Percentiles rank a stretch among this genome's conserved stretches.
These are phyloP conservation scores for Periplaneta americana DNA, from an alignment of 1,140 invertebrate genomes.

Conservation along the genomic window DNA sequence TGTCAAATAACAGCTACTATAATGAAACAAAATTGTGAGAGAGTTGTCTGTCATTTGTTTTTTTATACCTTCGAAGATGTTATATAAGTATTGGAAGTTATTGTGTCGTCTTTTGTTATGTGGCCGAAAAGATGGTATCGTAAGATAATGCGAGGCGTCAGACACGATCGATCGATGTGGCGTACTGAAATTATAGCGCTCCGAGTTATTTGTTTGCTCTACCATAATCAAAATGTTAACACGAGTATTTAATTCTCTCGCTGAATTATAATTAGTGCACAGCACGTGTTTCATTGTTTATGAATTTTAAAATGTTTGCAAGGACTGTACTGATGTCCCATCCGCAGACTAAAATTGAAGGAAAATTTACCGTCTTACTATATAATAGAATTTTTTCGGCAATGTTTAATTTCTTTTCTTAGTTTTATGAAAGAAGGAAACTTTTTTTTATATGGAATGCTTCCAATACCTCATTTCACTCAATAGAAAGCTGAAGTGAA, in stretches of 20 bases:
- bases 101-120: neutral
- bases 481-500: no score
- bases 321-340: no score
- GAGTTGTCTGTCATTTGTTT: neutral
- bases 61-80: neutral
- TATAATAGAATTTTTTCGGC: no score
- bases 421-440: no score
- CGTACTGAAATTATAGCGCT: neutral
- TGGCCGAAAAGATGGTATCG: neutral
- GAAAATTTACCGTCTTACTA: no score
- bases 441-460: no score
- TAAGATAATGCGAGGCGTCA: neutral
- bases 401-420: no score
- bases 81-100: neutral
- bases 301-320: no score
- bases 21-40: neutral
- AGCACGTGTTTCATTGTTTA: neutral
- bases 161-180: neutral
- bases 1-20: neutral
- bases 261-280: neutral
- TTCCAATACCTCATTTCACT: no score
- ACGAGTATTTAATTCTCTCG: neutral
- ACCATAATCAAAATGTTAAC: neutral
- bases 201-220: neutral
- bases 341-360: no score